Conservation (phyloP, 2,797 vertebrate species). For the Etheostoma perlongum region DNA sequence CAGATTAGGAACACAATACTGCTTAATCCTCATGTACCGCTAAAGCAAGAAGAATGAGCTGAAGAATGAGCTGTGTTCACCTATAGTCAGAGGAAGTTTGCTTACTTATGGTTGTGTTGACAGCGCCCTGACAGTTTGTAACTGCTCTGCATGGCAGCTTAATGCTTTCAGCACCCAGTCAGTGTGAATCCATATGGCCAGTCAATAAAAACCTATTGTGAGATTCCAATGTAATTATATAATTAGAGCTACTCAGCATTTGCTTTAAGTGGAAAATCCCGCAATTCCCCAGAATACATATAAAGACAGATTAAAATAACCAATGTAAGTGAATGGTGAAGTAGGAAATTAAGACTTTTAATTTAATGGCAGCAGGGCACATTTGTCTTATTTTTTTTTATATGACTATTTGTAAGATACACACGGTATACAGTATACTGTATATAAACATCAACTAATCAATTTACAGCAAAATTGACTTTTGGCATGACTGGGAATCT, state of each 20-base stretch:
- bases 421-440: background rate
- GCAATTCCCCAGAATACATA: constrained; percentile 20
- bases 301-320: constrained; percentile 29
- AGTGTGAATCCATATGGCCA: constrained; percentile 45
- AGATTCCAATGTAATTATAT: constrained; percentile 46
- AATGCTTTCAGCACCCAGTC: constrained; percentile 30
- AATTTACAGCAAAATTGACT: background rate
- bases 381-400: constrained; percentile 27
- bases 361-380: constrained; percentile 24
- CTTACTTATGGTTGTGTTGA: constrained; percentile 16
- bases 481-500: background rate
- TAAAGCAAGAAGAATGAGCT: background rate
- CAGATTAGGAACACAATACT: constrained; percentile 41
- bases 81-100: constrained; percentile 29
- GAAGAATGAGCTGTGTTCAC: constrained; percentile 32
- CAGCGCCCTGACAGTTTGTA: constrained; percentile 9
- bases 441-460: background rate
- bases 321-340: constrained; percentile 29
- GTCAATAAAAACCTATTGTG: constrained; percentile 50
- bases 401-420: constrained; percentile 2
- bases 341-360: constrained; percentile 58
- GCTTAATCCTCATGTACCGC: constrained; percentile 49
- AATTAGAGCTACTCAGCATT: constrained; percentile 44
- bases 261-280: constrained; percentile 40
- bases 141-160: background rate